Conservation (phyloP, 2,888 invertebrate species). For the Piscicola geometra region DNA sequence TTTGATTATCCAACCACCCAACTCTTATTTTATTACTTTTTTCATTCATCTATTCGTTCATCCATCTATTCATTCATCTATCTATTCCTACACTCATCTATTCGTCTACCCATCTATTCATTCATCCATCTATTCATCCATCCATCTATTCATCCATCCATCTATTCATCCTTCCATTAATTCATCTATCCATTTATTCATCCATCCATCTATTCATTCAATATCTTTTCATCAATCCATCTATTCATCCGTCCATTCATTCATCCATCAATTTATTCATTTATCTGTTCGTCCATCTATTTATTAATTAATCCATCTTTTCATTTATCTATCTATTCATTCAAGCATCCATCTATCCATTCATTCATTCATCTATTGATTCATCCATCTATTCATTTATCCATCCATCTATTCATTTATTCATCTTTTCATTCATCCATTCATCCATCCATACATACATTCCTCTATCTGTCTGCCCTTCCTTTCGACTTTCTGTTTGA, state of each 20-base stretch:
- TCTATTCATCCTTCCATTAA: no score
- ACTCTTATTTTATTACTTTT: not conserved
- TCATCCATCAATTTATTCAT: not conserved
- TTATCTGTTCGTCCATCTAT: not conserved
- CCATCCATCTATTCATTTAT: not conserved
- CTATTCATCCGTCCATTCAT: slow-evolving; percentile 3
- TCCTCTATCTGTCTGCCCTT: not conserved
- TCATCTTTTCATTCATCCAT: not conserved
- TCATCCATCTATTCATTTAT: slow-evolving; percentile 6
- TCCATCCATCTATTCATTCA: no score
- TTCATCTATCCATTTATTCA: no score
- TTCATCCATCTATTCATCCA: no score
- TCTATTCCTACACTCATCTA: not conserved
- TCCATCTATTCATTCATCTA: not conserved
- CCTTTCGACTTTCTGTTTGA: no score
- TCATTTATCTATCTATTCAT: not conserved
- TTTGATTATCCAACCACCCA: not conserved
- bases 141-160: no score
- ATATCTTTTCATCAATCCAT: no score
- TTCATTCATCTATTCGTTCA: not conserved
- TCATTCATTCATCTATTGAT: not conserved
- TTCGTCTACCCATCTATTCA: not conserved
- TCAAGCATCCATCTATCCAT: not conserved
- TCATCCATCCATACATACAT: not conserved
- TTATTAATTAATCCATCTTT: not conserved